Base-by-base conservation (phyloP, 30 jellyfish, hydroid and myxozoan genomes). In the Catostylus mosaicus region DNA sequence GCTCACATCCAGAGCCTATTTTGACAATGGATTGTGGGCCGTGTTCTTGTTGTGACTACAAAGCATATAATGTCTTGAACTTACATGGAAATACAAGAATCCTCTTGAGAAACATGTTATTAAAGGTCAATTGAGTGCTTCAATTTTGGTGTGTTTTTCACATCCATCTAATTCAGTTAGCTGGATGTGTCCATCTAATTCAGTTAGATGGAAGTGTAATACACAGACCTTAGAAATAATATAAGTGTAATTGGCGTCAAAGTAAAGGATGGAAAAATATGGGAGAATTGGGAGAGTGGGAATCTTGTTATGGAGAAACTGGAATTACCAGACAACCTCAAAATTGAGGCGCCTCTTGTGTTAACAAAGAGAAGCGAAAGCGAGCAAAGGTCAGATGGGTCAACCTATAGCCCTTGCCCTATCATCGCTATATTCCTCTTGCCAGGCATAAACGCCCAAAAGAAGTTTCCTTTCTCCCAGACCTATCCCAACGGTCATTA, bases 361-460 rank as follows among this genome's bases (percentile, higher is more conserved):
- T 67, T 36, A 67, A 70, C 29, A 43, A 70, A 70, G 18, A 67
- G 19, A 32, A 67, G 67, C 37, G 67, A 27, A 70, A 67, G 68
- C 37, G 82, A 67, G 14, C 34, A 67, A 67, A 70, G 82, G 37
- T 67, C 26, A 45, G 63, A 70, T 47, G 73, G 76, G 73, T 48
- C 74, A 56, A 50, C 30, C 24, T 74, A 20, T 52, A 52, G 86
- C 59, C 86, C 86, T 20, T 45, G 76, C 45, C 86, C 86, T 46
- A 11, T 74, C 10, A 76, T 48, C 47, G 86, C 27, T 45, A 74
- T 45, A 29, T 52, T 47, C 19, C 52, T 74, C 45, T 47, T 1
- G 88, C 88, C 23, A 77, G 88, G 88, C 33, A 30, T 43, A 77
- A 77, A 45, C 54, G 56, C 66, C 88, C 88, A 43, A 74, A 30